Evolutionary conservation across 2,888 invertebrate genomes (phyloP).

Genomic region (Idaea straminata): DNA sequence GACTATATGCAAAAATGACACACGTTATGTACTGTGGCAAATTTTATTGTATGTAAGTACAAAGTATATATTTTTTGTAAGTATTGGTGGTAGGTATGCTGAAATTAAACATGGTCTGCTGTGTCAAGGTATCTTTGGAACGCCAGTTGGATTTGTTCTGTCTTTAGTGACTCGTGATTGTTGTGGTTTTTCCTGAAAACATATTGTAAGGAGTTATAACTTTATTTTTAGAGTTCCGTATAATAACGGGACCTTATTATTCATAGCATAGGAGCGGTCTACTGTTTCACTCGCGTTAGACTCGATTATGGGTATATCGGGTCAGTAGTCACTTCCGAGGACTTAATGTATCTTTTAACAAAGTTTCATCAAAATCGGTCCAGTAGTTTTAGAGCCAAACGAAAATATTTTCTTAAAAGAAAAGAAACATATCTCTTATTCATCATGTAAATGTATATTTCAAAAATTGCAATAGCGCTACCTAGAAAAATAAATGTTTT

Average conservation of each 20-base stretch:
- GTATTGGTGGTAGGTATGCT: not conserved
- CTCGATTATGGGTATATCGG: too few relatives aligned
- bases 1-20: too few relatives aligned
- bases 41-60: too few relatives aligned
- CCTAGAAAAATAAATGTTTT: not conserved
- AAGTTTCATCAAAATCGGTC: not conserved
- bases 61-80: not conserved
- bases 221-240: not conserved
- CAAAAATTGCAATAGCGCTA: not conserved
- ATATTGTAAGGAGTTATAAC: conserved; percentile 6
- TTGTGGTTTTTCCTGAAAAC: conserved; percentile 62
- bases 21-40: too few relatives aligned
- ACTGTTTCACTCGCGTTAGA: not conserved
- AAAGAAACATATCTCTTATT: too few relatives aligned
- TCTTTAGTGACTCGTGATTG: conserved; percentile 44
- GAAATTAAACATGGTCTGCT: conserved; percentile 56
- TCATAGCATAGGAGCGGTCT: not conserved
- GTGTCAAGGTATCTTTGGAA: conserved; percentile 67
- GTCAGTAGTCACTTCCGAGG: too few relatives aligned
- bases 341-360: not conserved
- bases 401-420: not conserved
- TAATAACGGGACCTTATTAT: not conserved
- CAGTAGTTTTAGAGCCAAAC: not conserved
- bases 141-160: conserved; percentile 57
- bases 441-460: not conserved